phyloP scores from a whole-genome alignment of 1,140 invertebrate genomes.

The Frieseomelitta varia region DNA sequence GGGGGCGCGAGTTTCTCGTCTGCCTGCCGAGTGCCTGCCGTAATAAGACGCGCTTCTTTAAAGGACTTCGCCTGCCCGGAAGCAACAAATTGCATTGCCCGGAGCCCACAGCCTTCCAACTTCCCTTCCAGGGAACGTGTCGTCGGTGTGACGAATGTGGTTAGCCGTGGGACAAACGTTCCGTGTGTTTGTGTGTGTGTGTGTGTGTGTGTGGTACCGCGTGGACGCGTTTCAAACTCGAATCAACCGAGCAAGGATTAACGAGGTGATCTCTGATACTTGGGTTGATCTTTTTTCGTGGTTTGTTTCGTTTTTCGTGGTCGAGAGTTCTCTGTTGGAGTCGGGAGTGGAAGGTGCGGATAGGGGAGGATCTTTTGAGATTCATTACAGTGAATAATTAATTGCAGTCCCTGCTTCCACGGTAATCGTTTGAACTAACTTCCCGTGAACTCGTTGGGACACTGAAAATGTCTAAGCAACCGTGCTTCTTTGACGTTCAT shows the following conservation, averaged over 20 bases:
- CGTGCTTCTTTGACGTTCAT: too few relatives aligned
- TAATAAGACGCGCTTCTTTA: conserved; percentile 70
- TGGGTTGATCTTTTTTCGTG: neutral
- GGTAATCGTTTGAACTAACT: too few relatives aligned
- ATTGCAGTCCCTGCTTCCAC: too few relatives aligned
- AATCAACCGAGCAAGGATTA: conserved; percentile 27
- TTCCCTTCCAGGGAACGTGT: neutral
- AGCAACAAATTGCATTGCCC: conserved; percentile 65
- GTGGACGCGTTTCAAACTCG: conserved; percentile 24
- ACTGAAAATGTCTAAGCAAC: too few relatives aligned
- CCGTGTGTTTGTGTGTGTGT: neutral
- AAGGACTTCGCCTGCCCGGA: conserved; percentile 57
- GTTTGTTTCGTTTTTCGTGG: neutral
- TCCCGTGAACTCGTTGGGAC: too few relatives aligned
- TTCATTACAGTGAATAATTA: too few relatives aligned
- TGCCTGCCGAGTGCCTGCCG: conserved; percentile 42
- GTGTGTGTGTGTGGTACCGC: neutral
- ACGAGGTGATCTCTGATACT: conserved; percentile 29
- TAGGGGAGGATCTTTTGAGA: too few relatives aligned
- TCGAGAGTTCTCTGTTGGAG: neutral
- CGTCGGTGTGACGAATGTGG: conserved; percentile 45
- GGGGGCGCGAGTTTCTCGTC: conserved; percentile 63
- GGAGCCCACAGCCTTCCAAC: neutral
- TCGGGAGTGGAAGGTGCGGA: too few relatives aligned
- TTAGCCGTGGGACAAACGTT: conserved; percentile 59